Percentiles rank a stretch among this genome's conserved stretches.
phyloP scores from a whole-genome alignment of 2,888 invertebrate genomes.

The Andrena dorsata region DNA sequence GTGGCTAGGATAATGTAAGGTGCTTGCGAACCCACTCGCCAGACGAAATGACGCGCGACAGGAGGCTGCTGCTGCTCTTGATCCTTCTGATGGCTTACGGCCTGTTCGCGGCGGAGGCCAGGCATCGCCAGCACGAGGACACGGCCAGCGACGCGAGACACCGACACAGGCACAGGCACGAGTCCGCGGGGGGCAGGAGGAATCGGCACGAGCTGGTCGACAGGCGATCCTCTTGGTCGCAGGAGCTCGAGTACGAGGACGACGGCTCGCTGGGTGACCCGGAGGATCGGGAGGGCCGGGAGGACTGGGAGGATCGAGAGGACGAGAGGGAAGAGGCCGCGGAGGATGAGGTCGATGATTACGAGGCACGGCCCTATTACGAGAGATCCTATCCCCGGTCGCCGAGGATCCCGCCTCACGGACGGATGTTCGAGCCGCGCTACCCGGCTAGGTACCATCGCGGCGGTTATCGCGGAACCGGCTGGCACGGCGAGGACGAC shows the following conservation, averaged over 20 bases:
- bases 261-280: slow-evolving; percentile 66
- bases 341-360: slow-evolving; percentile 41
- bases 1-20: slow-evolving; percentile 72
- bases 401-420: slow-evolving; percentile 35
- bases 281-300: slow-evolving; percentile 66
- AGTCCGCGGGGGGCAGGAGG: slow-evolving; percentile 57
- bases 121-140: slow-evolving; percentile 71
- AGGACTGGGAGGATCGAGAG: slow-evolving; percentile 53
- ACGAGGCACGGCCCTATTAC: slow-evolving; percentile 53
- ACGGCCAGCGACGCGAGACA: slow-evolving; percentile 68
- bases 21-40: slow-evolving; percentile 28
- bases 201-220: slow-evolving; percentile 60
- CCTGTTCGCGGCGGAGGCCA: slow-evolving; percentile 66
- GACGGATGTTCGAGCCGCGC: slow-evolving; percentile 54
- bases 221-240: slow-evolving; percentile 60
- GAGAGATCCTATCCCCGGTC: slow-evolving; percentile 49
- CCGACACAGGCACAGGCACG: slow-evolving; percentile 81
- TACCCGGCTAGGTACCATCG: slow-evolving; percentile 52
- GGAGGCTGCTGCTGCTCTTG: slow-evolving; percentile 71
- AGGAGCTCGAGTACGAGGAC: slow-evolving; percentile 68
- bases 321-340: slow-evolving; percentile 39
- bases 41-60: slow-evolving; percentile 74
- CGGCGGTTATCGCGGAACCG: slow-evolving; percentile 32
- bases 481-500: slow-evolving; percentile 50
- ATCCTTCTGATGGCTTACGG: slow-evolving; percentile 68